Evolutionary conservation across 2,888 invertebrate genomes (phyloP).

Genomic region (Eilema depressum): DNA sequence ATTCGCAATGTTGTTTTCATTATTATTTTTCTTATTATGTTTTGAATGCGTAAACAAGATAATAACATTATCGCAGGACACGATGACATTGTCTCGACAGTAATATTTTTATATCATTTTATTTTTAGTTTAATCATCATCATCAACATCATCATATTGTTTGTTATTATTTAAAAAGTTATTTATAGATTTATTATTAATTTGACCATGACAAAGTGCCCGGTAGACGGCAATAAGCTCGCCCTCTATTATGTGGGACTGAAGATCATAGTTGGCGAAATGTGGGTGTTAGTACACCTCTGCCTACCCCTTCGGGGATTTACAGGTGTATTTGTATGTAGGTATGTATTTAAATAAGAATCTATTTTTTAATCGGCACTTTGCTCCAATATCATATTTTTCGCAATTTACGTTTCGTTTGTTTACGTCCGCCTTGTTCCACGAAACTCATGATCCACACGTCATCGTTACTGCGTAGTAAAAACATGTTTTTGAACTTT

Average conservation of each 20-base stretch:
- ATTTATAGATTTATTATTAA: constrained; percentile 3
- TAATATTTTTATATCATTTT: constrained; percentile 11
- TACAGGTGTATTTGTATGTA: no score
- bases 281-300: no score
- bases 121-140: constrained; percentile 1
- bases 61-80: constrained; percentile 29
- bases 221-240: no score
- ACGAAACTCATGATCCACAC: neutral
- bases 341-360: no score
- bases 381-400: neutral
- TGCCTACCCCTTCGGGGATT: no score
- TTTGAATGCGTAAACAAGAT: constrained; percentile 44
- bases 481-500: neutral
- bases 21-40: constrained; percentile 30
- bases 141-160: neutral
- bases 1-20: constrained; percentile 23
- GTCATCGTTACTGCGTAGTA: constrained; percentile 14
- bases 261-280: no score
- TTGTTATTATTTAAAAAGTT: neutral
- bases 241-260: no score
- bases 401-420: neutral
- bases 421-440: constrained; percentile 5
- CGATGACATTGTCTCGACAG: constrained; percentile 14
- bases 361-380: neutral
- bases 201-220: no score